phyloP scores from a whole-genome alignment of 1,140 invertebrate species.

The Polypedilum vanderplanki region DNA sequence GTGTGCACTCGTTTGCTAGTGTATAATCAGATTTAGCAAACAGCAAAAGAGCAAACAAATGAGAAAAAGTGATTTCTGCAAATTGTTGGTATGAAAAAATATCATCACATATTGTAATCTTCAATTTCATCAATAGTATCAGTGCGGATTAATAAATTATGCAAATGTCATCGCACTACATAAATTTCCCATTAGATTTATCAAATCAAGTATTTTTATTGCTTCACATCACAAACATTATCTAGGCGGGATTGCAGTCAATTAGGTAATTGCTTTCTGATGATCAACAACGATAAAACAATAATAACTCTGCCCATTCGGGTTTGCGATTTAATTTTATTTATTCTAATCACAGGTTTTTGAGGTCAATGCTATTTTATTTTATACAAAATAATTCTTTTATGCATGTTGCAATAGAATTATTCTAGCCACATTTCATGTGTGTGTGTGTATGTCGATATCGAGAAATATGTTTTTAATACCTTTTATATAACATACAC shows the following conservation, averaged over 20 bases:
- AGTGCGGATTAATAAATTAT: not conserved
- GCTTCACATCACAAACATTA: too few species aligned
- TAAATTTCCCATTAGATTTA: too few species aligned
- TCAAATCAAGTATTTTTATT: not conserved
- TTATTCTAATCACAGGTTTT: not conserved
- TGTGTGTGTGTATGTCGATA: too few species aligned
- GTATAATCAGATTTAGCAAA: too few species aligned
- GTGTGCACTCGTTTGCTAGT: too few species aligned
- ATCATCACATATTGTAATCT: too few species aligned
- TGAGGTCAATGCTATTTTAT: not conserved
- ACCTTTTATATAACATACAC: not conserved
- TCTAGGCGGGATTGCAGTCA: not conserved
- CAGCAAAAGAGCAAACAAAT: too few species aligned
- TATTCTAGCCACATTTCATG: not conserved
- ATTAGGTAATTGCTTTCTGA: slow-evolving; percentile 6
- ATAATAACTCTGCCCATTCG: not conserved
- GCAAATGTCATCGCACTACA: not conserved
- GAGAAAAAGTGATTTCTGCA: too few species aligned
- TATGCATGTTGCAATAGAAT: not conserved
- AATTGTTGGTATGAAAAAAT: too few species aligned
- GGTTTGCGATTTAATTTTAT: not conserved
- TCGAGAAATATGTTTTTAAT: not conserved
- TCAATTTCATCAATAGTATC: too few species aligned
- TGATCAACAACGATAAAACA: not conserved
- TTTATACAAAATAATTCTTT: not conserved